phyloP scores from a whole-genome alignment of 2,797 vertebrate species.

The Gambusia yucatana region DNA sequence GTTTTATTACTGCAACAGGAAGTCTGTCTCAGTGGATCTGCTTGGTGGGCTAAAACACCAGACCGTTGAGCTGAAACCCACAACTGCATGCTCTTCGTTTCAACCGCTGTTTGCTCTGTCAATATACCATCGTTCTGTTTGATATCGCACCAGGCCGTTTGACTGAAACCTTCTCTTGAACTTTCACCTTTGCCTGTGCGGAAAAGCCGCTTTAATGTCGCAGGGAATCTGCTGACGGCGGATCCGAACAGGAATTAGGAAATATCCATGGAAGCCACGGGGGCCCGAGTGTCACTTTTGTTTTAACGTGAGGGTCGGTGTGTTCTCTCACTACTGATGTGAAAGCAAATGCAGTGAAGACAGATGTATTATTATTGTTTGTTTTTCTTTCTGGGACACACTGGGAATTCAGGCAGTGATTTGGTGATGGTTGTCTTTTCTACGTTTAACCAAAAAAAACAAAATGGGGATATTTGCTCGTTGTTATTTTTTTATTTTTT shows the following conservation, averaged over 20 bases:
- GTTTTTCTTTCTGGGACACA: neutral
- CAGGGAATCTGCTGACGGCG: conserved; percentile 52
- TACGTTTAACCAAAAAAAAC: neutral
- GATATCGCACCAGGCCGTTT: conserved; percentile 22
- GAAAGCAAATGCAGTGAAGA: neutral
- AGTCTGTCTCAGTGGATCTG: conserved; percentile 22
- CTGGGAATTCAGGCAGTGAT: neutral
- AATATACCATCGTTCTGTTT: conserved; percentile 25
- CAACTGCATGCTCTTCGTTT: conserved; percentile 22
- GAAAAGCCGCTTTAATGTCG: conserved; percentile 2
- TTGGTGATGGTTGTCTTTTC: neutral
- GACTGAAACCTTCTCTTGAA: conserved; percentile 34
- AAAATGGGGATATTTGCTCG: neutral
- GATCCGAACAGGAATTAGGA: conserved; percentile 60
- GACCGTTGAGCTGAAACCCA: conserved; percentile 16
- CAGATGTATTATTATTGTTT: neutral
- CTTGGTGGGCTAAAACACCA: conserved; percentile 11
- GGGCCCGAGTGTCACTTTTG: neutral
- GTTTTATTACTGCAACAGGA: conserved; percentile 30
- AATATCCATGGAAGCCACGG: conserved; percentile 21
- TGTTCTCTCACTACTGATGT: neutral
- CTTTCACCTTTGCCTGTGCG: conserved; percentile 32
- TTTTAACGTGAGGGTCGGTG: neutral
- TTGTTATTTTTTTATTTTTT: neutral
- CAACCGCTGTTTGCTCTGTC: conserved; percentile 56